Base-by-base conservation (phyloP, 2,113 vertebrate species). In the Coryphaenoides rupestris region DNA sequence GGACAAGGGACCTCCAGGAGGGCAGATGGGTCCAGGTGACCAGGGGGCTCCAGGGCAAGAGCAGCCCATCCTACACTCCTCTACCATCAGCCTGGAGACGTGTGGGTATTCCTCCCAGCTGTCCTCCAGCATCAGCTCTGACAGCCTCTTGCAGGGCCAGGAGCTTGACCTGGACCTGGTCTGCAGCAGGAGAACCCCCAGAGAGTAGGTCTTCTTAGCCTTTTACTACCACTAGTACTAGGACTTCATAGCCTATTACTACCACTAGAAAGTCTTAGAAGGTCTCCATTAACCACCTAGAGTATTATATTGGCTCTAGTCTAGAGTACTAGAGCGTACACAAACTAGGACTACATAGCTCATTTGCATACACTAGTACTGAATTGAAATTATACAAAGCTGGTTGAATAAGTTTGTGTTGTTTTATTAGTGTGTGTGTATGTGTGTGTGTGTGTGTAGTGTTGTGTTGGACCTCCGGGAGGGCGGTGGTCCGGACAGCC, bases 51-150 rank as follows among this genome's bases (percentile, higher is more conserved):
- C 47, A n/a, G 47, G 47, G 55, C 16, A 3, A 54, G 13, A 65
- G 80, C 1, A 84, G 78, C 5, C 69, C 24, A 89, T 86, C 9
- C 90, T 93, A 3, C 92, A 87, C 0, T 90, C 92, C 0, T 98
- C 95, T 52, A 93, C 90, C 0, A 70, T 94, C 59, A 99, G 95
- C 83, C 87, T 99, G 47, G 93, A 98, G 81, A 98, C 93, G 3
- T 89, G 91, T 1, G 89, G 84, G 1, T 40, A 7, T 7, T 99
- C 93, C 0, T 97, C 94, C 0, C 95, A 96, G 85, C 92, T 98
- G 4, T 98, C 95, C 16, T 97, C 93, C 87, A 99, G 96, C 80
- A 78, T 94, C 12, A 93, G 93, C 80, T 99, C 96, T 0, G 95
- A 96, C 55, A 89, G 92, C 70, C 53, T 91, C 1, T 85, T 90